phyloP scores from a whole-genome alignment of 2,113 vertebrate genomes.

The Phrynosoma platyrhinos region DNA sequence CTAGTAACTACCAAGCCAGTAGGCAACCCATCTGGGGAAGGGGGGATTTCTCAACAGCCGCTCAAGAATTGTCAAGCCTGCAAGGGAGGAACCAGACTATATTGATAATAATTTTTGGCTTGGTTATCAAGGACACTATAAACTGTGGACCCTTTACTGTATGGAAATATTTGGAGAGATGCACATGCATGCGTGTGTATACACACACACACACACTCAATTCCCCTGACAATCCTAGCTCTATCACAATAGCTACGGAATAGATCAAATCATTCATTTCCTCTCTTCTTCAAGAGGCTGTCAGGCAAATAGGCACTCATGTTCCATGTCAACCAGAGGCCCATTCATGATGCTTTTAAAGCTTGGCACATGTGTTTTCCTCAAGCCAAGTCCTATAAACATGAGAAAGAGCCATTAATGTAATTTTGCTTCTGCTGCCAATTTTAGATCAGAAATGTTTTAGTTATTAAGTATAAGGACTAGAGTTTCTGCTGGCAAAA shows the following conservation, averaged over 20 bases:
- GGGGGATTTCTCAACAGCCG: neutral
- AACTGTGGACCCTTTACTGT: neutral
- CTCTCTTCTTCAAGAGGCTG: constrained; percentile 24
- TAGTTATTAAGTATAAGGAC: neutral
- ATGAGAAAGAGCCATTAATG: neutral
- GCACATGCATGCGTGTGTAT: neutral
- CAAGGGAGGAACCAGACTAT: neutral
- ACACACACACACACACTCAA: neutral
- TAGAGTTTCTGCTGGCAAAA: constrained; percentile 2
- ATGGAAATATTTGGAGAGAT: neutral
- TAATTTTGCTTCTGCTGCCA: neutral
- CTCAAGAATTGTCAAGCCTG: neutral
- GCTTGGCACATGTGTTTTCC: accelerated
- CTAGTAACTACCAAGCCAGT: neutral
- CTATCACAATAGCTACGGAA: neutral
- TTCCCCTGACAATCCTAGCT: constrained; percentile 23
- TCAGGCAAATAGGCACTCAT: neutral
- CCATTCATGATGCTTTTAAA: neutral
- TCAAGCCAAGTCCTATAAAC: neutral
- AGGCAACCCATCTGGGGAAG: neutral
- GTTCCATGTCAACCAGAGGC: constrained; percentile 19
- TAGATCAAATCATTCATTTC: neutral
- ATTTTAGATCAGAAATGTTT: neutral
- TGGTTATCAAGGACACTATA: neutral
- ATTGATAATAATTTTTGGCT: neutral